Base-by-base conservation (phyloP, 2,888 invertebrate species). In the Sabellastarte sp. region DNA sequence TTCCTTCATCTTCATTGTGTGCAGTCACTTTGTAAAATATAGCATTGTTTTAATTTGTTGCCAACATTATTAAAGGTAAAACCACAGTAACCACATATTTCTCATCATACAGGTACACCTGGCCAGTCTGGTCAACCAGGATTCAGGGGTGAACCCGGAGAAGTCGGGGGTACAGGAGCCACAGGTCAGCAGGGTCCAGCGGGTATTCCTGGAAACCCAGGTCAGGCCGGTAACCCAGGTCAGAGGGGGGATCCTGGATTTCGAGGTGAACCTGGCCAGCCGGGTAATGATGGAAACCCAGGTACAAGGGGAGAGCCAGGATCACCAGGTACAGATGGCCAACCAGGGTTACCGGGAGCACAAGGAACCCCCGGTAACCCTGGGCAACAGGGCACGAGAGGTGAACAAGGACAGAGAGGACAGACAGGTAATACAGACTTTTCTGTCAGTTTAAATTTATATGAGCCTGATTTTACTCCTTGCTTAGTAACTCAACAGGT, bases 241-340 rank as follows among this genome's bases (percentile, higher is more conserved):
- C 87, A 89, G 32, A 85, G 90, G 59, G 94, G 93, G 1, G 93
- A 93, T 85, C 86, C 91, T 24, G 94, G 93, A 1, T 86, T 5
- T 15, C 29, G 41, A 30, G 65, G 65, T 20, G 55, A 33, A 32
- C 52, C 52, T 4, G 64, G 64, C 32, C 70, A 72, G 53, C 86
- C 89, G 15, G 93, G 93, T 72, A 75, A 75, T 30, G 66, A 71
- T 15, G 68, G 68, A 32, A 55, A 31, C 32, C 50, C 41, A 10
- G 41, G 41, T 10, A 10, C 41, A 41, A 41, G 41, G 10, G 41
- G 41, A 15, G 10, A 69, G 66, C 71, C 73, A 28, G 74, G 41
- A 20, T 20, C 41, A 41, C 10, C 10, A 15, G 63, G 63, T 33
- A 52, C 50, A 50, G 15, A 20, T 32, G 64, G 64, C 28, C 57